Evolutionary conservation across 2,113 vertebrate genomes (phyloP).

Genomic region (Reinhardtius hippoglossoides): DNA sequence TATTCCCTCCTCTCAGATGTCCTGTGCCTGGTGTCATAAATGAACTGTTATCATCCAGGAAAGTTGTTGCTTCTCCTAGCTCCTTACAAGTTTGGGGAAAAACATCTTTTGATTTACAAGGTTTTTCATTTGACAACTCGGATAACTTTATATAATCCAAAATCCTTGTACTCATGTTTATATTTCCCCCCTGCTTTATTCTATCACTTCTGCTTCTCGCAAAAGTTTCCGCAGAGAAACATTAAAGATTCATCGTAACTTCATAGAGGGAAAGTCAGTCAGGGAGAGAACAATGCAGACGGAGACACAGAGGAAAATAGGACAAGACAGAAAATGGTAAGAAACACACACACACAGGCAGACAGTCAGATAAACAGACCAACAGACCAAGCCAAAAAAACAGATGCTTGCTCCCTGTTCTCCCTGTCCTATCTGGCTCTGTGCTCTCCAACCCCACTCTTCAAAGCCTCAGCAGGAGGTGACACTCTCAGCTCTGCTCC

Average conservation of each 20-base stretch:
- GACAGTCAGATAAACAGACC: conserved; percentile 48
- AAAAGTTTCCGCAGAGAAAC: conserved; percentile 58
- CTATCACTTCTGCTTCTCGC: conserved; percentile 39
- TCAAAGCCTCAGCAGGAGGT: conserved; percentile 66
- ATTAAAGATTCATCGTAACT: conserved; percentile 73
- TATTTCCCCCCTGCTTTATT: conserved; percentile 16
- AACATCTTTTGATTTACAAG: conserved; percentile 11
- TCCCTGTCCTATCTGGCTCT: conserved; percentile 62
- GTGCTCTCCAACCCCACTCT: conserved; percentile 56
- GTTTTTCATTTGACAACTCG: conserved; percentile 21
- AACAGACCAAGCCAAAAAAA: conserved; percentile 26
- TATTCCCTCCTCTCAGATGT: background rate
- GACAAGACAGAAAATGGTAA: conserved; percentile 58
- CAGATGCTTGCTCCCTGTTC: conserved; percentile 50
- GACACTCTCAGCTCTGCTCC: conserved; percentile 54
- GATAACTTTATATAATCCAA: conserved; percentile 38
- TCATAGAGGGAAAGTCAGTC: conserved; percentile 46
- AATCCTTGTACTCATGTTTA: conserved; percentile 34
- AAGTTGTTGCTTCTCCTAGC: conserved; percentile 4
- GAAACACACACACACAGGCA: conserved; percentile 32
- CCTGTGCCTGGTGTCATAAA: background rate
- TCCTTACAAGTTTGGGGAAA: conserved; percentile 23
- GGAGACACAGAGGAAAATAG: conserved; percentile 60
- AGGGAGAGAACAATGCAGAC: conserved; percentile 59
- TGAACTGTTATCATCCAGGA: background rate